Percentiles rank a stretch among this genome's conserved stretches.
These are phyloP conservation scores for chimpanzee (Pan troglodytes) DNA, from an alignment of 2,113 vertebrate genomes.

Conservation along the genomic window NHGRI_mPanTro3-v2.1_pri NC_072408.2:103193501-103194000, in stretches of 20 bases:
- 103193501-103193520: background rate
- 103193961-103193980: background rate
- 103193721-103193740: background rate
- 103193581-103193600: background rate
- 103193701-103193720: background rate
- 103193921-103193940: background rate
- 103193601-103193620: background rate
- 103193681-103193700: background rate
- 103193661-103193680: background rate
- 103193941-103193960: background rate
- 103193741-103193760: background rate
- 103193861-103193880: background rate
- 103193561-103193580: background rate
- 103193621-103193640: background rate
- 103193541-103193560: background rate
- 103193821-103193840: background rate
- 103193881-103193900: background rate
- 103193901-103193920: background rate
- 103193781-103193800: background rate
- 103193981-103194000: background rate
- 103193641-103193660: background rate
- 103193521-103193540: background rate
- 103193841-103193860: background rate
- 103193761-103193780: background rate
- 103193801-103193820: background rate